Evolutionary conservation across 64 coral and sea anemone genomes (phyloP), one percentile per base, ranked within the genome.

Genomic region (Dendronephthya gigantea): DNA sequence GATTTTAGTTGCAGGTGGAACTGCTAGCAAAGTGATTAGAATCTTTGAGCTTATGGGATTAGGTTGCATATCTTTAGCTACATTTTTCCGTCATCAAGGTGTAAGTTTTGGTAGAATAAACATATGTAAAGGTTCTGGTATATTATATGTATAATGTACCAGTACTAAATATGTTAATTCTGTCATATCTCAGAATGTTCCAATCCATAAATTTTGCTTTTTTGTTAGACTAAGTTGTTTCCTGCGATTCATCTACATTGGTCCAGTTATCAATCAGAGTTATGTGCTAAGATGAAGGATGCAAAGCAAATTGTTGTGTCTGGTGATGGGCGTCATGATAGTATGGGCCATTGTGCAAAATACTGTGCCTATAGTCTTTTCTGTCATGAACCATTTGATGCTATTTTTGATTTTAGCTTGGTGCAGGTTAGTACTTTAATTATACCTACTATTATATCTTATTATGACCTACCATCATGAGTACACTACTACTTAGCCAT

Each of bases 281-380:
- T 79, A 33, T 35, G 36, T 39, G 7, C 3, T 12, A 79, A 79
- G 9, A 79, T 79, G 36, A 39, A 79, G 0, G 72, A 34, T 36
- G 36, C 30, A 10, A 79, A 79, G 36, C 6, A 29, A 79, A 79
- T 79, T 79, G 36, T 79, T 12, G 9, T 79, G 72, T 79, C 72
- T 13, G 72, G 72, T 13, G 72, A 79, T 79, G 72, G 72, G 1
- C 72, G 31, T 19, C 72, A 79, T 19, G 72, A 79, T 29, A 79
- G 72, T 79, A 79, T 79, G n/a, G 72, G 72, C 72, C 72, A 79
- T 79, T 35, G 72, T 39, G 72, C 72, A 8, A 79, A 79, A 79
- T 79, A 79, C 36, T 79, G 72, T 30, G 72, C 36, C 31, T 79
- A 79, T 33, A 79, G 72, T 79, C 30, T 79, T 79, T 79, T 79